These are phyloP conservation scores for Tetramorium alpestre DNA, from an alignment of 1,140 invertebrate genomes.

Conservation along the genomic window DNA sequence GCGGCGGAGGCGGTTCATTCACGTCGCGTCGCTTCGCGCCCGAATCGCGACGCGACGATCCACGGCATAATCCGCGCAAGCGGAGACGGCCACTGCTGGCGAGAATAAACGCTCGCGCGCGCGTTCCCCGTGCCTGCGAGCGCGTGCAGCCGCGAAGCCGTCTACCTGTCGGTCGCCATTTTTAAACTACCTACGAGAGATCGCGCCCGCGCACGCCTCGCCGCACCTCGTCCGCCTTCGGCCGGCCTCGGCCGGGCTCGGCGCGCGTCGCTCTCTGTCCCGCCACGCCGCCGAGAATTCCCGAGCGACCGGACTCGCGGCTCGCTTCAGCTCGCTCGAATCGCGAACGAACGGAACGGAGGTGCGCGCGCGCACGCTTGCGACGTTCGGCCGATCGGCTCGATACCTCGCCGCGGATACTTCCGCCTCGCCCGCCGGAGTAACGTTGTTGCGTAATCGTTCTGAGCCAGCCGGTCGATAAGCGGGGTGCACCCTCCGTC, in stretches of 20 bases:
- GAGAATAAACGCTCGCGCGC: conserved; percentile 26
- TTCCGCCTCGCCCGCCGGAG: conserved; percentile 6
- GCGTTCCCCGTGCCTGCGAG: conserved; percentile 69
- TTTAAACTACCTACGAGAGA: conserved; percentile 82
- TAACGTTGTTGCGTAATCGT: conserved; percentile 28
- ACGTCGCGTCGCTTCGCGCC: conserved; percentile 36
- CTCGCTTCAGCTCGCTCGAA: neutral
- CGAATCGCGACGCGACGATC: neutral
- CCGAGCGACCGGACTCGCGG: neutral
- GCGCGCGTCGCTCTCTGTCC: neutral
- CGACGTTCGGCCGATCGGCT: conserved; percentile 18
- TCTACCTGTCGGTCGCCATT: conserved; percentile 82
- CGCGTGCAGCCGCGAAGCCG: conserved; percentile 71
- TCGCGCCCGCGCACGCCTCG: conserved; percentile 46
- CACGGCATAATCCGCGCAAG: conserved; percentile 28
- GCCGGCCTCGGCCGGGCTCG: neutral
- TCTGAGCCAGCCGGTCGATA: conserved; percentile 29
- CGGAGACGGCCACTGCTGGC: neutral
- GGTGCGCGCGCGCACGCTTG: neutral
- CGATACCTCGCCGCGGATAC: neutral
- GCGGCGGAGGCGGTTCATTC: conserved; percentile 19
- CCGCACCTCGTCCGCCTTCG: neutral
- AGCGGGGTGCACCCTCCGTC: neutral
- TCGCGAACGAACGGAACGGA: neutral
- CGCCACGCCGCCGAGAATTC: neutral